Conservation (phyloP, 2,888 invertebrate genomes). For the Erannis defoliaria region DNA sequence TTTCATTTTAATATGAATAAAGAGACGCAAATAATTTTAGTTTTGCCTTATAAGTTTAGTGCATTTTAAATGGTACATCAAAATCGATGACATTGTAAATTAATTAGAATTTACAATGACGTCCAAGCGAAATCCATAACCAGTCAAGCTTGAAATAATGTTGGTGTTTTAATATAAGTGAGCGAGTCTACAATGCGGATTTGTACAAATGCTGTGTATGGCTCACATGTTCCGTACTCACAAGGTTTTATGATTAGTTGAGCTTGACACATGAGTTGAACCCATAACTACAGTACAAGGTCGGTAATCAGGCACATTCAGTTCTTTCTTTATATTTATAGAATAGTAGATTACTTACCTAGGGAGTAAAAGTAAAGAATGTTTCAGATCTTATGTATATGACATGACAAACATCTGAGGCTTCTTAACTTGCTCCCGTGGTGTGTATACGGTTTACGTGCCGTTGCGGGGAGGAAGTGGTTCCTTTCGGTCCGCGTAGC, state of each 20-base stretch:
- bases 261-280: neutral
- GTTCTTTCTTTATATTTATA: too few relatives aligned
- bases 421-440: too few relatives aligned
- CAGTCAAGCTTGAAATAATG: neutral
- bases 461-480: too few relatives aligned
- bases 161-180: neutral
- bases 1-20: too few relatives aligned
- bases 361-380: too few relatives aligned
- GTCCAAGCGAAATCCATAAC: neutral
- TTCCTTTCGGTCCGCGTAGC: too few relatives aligned
- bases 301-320: neutral
- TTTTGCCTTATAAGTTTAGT: too few relatives aligned
- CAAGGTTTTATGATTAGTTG: conserved; percentile 2
- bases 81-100: neutral
- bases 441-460: too few relatives aligned
- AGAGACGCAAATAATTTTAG: too few relatives aligned
- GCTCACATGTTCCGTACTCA: conserved; percentile 1
- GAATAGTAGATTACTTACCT: too few relatives aligned
- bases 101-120: neutral
- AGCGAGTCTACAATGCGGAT: neutral
- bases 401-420: too few relatives aligned
- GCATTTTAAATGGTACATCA: neutral
- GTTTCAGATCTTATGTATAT: too few relatives aligned
- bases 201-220: neutral
- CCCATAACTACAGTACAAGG: neutral